phyloP scores from a whole-genome alignment of 2,888 invertebrate species.

The Melanargia galathea region DNA sequence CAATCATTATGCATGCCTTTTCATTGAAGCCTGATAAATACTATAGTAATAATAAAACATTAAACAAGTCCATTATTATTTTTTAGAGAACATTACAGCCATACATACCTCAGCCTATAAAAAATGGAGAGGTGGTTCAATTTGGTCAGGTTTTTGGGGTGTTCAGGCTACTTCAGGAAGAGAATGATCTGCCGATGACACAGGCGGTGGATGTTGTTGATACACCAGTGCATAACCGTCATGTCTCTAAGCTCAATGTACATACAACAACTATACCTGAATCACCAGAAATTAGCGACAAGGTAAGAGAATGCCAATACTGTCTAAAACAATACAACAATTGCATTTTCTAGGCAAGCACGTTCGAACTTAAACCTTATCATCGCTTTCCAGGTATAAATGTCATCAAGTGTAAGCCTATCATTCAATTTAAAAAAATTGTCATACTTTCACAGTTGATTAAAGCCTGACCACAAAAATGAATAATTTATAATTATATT shows the following conservation, averaged over 20 bases:
- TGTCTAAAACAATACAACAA: background rate
- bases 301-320: constrained; percentile 49
- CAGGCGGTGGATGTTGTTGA: constrained; percentile 69
- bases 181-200: constrained; percentile 67
- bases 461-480: no score
- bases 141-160: constrained; percentile 72
- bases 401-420: no score
- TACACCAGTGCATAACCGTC: constrained; percentile 55
- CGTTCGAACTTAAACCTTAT: no score
- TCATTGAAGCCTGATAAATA: no score
- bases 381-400: no score
- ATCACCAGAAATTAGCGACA: constrained; percentile 73
- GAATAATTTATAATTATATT: no score
- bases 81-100: constrained; percentile 64
- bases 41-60: no score
- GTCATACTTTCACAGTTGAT: no score
- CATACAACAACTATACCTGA: constrained; percentile 63
- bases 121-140: constrained; percentile 68
- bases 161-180: constrained; percentile 64
- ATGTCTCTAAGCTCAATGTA: constrained; percentile 51
- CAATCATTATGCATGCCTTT: no score
- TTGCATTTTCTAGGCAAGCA: no score
- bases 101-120: constrained; percentile 65
- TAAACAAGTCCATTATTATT: background rate
- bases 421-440: no score